These are phyloP conservation scores for Podarcis siculus DNA, from an alignment of 2,797 vertebrate genomes.

Conservation along the genomic window DNA sequence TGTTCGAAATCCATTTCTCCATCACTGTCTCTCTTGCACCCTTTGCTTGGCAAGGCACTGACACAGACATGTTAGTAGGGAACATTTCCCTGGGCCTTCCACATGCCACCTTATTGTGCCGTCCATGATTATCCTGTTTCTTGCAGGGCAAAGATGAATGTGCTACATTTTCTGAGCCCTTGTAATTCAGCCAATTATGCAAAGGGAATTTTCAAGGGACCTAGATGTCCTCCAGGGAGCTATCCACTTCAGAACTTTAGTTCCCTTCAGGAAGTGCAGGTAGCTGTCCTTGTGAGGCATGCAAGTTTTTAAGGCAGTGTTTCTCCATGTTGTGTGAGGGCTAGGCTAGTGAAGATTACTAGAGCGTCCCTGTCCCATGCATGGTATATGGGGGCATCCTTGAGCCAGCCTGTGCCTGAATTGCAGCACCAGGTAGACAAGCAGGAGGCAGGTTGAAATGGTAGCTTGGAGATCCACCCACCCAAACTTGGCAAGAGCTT, in stretches of 20 bases:
- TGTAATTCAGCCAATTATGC: background rate
- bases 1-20: constrained; percentile 18
- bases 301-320: too few species aligned
- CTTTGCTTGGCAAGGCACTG: background rate
- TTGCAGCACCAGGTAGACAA: too few species aligned
- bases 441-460: background rate
- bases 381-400: too few species aligned
- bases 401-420: too few species aligned
- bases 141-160: background rate
- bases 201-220: background rate
- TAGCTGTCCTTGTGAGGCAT: background rate
- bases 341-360: background rate
- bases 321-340: background rate
- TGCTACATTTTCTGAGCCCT: background rate
- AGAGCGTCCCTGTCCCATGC: background rate
- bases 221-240: background rate
- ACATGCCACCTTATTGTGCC: constrained; percentile 22
- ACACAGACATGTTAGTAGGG: background rate
- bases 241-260: background rate
- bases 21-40: background rate
- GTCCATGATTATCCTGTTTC: background rate
- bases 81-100: background rate
- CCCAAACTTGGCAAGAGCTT: background rate
- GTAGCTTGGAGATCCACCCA: background rate
- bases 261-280: background rate